phyloP scores from a whole-genome alignment of 2,888 invertebrate genomes.

The Limnephilus auricula region DNA sequence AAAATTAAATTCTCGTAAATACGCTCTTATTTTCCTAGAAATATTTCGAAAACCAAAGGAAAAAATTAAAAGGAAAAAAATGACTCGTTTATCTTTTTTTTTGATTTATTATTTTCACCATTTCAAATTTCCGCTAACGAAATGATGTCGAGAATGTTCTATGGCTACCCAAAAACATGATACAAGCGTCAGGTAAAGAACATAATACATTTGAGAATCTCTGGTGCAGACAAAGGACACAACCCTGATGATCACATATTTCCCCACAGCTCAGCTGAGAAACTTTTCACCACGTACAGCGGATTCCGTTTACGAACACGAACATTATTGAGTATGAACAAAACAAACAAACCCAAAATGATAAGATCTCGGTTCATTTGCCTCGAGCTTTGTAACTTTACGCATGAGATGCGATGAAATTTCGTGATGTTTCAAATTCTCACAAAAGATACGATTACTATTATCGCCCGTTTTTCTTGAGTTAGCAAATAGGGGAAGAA shows the following conservation, averaged over 20 bases:
- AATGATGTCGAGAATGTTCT: no score
- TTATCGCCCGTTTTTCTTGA: neutral
- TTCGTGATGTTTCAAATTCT: neutral
- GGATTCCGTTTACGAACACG: neutral
- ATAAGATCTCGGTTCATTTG: neutral
- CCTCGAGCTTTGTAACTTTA: neutral
- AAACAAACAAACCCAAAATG: neutral
- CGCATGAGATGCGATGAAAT: neutral
- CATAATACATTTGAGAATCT: neutral
- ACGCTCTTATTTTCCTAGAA: no score
- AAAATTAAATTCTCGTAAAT: no score
- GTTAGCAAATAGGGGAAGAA: neutral
- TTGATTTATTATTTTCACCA: no score
- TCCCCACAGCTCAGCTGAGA: neutral
- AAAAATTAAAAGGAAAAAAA: no score
- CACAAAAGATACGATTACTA: neutral
- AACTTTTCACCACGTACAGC: neutral
- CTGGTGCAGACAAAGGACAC: neutral
- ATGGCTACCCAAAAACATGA: no score
- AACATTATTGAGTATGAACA: neutral
- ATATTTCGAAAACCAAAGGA: no score
- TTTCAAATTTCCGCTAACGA: no score
- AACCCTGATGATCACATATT: neutral
- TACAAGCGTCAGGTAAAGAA: no score
- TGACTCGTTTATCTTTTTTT: no score